These are phyloP conservation scores for Hermodice carunculata DNA, from an alignment of 2,888 invertebrate genomes.

Conservation along the genomic window DNA sequence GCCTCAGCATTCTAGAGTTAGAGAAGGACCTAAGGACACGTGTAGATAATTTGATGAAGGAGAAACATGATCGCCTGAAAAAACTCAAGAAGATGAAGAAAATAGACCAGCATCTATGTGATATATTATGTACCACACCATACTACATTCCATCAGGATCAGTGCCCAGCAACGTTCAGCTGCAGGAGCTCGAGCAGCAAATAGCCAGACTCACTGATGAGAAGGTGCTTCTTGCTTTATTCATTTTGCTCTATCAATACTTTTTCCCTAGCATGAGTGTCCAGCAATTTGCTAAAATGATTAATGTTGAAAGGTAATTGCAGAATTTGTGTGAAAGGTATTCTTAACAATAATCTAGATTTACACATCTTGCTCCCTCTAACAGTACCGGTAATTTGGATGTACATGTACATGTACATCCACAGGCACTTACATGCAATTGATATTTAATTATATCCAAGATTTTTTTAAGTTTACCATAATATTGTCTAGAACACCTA, in stretches of 20 bases:
- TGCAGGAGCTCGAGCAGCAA: slow-evolving; percentile 60
- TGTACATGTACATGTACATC: no score
- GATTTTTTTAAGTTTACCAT: no score
- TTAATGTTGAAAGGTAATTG: no score
- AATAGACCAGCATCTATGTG: slow-evolving; percentile 63
- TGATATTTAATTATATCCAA: no score
- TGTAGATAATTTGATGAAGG: slow-evolving; percentile 50
- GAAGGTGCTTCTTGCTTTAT: slow-evolving; percentile 48
- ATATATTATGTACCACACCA: slow-evolving; percentile 58
- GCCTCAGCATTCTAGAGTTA: slow-evolving; percentile 49
- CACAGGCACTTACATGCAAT: no score
- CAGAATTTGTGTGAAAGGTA: no score
- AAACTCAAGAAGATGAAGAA: slow-evolving; percentile 52
- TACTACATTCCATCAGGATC: slow-evolving; percentile 63
- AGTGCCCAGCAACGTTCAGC: slow-evolving; percentile 59
- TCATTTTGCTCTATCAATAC: not conserved
- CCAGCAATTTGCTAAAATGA: not conserved
- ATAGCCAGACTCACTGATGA: slow-evolving; percentile 59
- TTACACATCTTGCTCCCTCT: no score
- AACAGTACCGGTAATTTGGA: no score
- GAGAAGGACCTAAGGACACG: slow-evolving; percentile 56
- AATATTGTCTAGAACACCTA: no score
- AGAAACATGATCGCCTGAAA: slow-evolving; percentile 60
- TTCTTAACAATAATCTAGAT: no score
- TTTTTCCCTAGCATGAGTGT: not conserved